Conservation (phyloP, 2,888 invertebrate genomes). For the Buathra laborator region DNA sequence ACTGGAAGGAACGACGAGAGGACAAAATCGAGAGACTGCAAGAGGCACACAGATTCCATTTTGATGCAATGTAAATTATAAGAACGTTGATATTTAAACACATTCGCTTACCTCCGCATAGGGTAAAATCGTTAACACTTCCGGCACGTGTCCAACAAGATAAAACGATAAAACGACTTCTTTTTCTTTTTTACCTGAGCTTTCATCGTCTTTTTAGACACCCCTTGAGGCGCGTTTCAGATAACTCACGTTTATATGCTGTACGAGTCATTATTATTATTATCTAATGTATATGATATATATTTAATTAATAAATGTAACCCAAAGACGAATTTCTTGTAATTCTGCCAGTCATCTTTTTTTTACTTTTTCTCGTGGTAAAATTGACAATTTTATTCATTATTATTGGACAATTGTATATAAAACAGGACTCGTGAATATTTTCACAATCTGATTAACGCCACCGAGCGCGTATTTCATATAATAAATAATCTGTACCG, state of each 20-base stretch:
- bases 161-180: neutral
- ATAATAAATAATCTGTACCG: conserved; percentile 76
- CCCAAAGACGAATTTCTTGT: conserved; percentile 35
- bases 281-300: conserved; percentile 47
- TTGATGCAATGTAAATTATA: conserved; percentile 92
- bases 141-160: conserved; percentile 13
- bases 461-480: conserved; percentile 62
- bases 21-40: conserved; percentile 92
- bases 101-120: conserved; percentile 30
- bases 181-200: conserved; percentile 11
- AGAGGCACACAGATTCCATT: conserved; percentile 94
- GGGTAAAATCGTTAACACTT: conserved; percentile 10
- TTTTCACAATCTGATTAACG: conserved; percentile 70
- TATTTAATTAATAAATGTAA: conserved; percentile 73
- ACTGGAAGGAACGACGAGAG: conserved; percentile 95
- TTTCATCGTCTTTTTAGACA: conserved; percentile 1
- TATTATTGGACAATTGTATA: conserved; percentile 75
- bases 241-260: neutral
- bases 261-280: conserved; percentile 28
- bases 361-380: conserved; percentile 67
- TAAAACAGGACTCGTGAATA: conserved; percentile 75
- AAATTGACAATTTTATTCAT: conserved; percentile 79
- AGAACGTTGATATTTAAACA: conserved; percentile 24
- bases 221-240: neutral
- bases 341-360: conserved; percentile 36